These are phyloP conservation scores for Zaprionus nigranus DNA, from an alignment of 1,140 invertebrate species.

Conservation along the genomic window DNA sequence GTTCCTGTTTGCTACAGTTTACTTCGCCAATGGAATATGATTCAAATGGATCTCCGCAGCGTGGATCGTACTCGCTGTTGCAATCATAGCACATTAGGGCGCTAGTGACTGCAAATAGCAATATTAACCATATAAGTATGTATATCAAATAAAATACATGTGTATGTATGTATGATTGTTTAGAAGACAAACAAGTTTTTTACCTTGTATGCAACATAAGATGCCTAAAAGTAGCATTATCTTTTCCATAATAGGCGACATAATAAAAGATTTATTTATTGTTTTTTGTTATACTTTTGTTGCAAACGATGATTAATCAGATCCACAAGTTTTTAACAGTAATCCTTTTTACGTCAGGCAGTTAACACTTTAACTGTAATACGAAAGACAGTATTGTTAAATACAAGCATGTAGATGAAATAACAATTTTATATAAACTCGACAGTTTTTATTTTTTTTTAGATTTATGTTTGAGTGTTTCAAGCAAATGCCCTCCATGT, in stretches of 20 bases:
- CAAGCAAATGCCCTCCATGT: too few species aligned
- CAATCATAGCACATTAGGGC: constrained; percentile 90
- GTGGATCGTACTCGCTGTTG: constrained; percentile 93
- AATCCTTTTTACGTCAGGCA: not conserved
- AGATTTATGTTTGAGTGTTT: too few species aligned
- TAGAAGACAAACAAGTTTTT: not conserved
- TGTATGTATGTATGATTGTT: too few species aligned
- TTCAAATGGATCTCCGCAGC: constrained; percentile 94
- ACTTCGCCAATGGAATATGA: constrained; percentile 91
- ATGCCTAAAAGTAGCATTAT: constrained; percentile 70
- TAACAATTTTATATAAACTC: not conserved
- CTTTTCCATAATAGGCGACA: constrained; percentile 80
- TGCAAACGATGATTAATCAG: not conserved
- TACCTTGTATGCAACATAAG: constrained; percentile 81
- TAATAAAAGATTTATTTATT: constrained; percentile 45
- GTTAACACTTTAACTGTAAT: not conserved
- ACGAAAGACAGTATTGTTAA: not conserved
- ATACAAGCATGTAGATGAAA: not conserved
- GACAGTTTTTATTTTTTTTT: too few species aligned
- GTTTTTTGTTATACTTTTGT: not conserved
- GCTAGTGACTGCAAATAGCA: constrained; percentile 84
- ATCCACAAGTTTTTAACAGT: not conserved
- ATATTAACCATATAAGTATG: not conserved
- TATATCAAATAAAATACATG: not conserved
- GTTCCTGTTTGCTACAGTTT: constrained; percentile 91